A percentile compares a stretch with the other conserved stretches of the same genome.
phyloP scores from a whole-genome alignment of 2,888 invertebrate species.

The Drosophila quinaria region DNA sequence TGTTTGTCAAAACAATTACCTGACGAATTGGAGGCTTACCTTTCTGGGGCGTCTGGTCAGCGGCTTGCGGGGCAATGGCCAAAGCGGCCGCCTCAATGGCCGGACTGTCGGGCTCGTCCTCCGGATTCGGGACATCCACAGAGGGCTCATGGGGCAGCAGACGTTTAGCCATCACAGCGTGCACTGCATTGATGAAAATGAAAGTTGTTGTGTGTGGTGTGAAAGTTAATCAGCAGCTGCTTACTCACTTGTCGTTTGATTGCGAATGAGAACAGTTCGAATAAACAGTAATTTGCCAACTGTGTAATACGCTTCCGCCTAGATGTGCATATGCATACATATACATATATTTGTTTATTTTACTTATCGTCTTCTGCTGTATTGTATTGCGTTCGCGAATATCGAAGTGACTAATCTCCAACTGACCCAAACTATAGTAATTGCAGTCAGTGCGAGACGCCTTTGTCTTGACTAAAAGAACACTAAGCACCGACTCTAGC shows the following conservation, averaged over 20 bases:
- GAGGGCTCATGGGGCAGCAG: constrained; percentile 71
- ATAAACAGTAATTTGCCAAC: constrained; percentile 22
- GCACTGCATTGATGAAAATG: constrained; percentile 65
- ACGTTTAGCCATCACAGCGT: constrained; percentile 84
- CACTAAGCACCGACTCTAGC: constrained; percentile 13
- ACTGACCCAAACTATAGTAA: constrained; percentile 12
- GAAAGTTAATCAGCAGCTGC: not conserved
- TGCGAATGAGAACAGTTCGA: constrained; percentile 5
- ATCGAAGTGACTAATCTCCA: constrained; percentile 62
- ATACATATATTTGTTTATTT: constrained; percentile 28
- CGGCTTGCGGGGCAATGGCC: constrained; percentile 72
- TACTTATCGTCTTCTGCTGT: constrained; percentile 17
- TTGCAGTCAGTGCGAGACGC: constrained; percentile 23
- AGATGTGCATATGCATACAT: not conserved
- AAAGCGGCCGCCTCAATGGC: constrained; percentile 83
- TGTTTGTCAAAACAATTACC: not conserved
- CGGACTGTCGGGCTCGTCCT: constrained; percentile 84
- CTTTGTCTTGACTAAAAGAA: constrained; percentile 53
- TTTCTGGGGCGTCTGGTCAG: constrained; percentile 66
- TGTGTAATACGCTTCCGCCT: constrained; percentile 14
- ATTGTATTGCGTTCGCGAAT: constrained; percentile 33
- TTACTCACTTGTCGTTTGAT: constrained; percentile 37
- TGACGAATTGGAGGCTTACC: constrained; percentile 50
- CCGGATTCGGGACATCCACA: constrained; percentile 70
- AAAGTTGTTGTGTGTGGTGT: constrained; percentile 7